phyloP scores from a whole-genome alignment of 2,888 invertebrate genomes.

The Eilema caniola region DNA sequence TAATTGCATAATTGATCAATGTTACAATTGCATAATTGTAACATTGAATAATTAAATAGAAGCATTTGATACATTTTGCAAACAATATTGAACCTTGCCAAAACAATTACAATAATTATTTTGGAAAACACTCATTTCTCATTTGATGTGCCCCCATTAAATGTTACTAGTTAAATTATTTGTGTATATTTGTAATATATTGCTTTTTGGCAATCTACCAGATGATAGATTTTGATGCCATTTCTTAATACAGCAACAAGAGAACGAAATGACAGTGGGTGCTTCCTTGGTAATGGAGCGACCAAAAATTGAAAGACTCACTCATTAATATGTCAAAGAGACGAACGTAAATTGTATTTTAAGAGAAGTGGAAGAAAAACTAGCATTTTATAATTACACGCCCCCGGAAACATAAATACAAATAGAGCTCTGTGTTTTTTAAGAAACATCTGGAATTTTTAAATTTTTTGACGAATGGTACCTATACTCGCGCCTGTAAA shows the following conservation, averaged over 20 bases:
- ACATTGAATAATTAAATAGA: background rate
- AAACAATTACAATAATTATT: background rate
- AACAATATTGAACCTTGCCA: no score
- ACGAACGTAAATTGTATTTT: constrained; percentile 6
- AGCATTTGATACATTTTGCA: background rate
- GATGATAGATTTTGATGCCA: constrained; percentile 4
- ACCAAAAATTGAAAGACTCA: background rate
- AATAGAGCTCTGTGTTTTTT: background rate
- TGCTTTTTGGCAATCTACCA: constrained; percentile 6
- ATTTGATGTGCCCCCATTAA: background rate
- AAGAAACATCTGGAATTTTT: background rate
- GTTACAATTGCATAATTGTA: no score
- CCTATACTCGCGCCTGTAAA: no score
- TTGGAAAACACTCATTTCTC: background rate
- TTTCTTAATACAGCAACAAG: background rate
- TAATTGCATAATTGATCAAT: no score
- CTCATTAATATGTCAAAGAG: background rate
- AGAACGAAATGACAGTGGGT: constrained; percentile 7
- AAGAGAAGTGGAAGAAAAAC: background rate
- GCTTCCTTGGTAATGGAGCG: constrained; percentile 6
- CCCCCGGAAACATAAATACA: background rate
- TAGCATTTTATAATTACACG: background rate
- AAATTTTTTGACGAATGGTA: no score
- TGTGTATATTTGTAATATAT: background rate
- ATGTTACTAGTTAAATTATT: background rate